phyloP scores from a whole-genome alignment of 1,140 invertebrate genomes.

The Chelonus insularis region DNA sequence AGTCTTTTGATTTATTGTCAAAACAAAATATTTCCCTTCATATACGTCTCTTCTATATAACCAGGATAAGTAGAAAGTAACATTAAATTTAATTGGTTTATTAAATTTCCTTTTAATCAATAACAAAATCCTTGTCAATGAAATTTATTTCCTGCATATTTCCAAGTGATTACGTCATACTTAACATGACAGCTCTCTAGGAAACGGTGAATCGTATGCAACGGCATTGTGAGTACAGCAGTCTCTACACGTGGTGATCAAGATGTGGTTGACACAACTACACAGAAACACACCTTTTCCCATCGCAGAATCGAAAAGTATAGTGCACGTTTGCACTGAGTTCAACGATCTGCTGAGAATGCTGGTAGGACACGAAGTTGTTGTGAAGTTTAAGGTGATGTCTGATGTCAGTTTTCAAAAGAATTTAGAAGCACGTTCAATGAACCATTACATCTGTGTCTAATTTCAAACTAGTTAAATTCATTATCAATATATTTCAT shows the following conservation, averaged over 20 bases:
- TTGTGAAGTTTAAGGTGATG: slow-evolving; percentile 16
- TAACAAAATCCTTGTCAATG: no score
- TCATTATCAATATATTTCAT: background rate
- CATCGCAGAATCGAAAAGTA: background rate
- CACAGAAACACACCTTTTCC: slow-evolving; percentile 2
- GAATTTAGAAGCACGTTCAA: background rate
- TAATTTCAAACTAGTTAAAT: background rate
- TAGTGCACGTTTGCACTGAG: slow-evolving; percentile 12
- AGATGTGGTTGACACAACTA: slow-evolving; percentile 5
- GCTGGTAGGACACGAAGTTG: slow-evolving; percentile 15
- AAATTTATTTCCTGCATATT: background rate
- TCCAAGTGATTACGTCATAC: no score
- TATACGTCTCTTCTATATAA: no score
- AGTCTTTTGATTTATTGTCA: no score
- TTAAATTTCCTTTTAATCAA: no score
- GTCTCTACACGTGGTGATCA: background rate
- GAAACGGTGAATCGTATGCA: background rate
- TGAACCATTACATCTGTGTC: background rate
- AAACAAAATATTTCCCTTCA: no score
- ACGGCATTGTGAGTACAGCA: slow-evolving; percentile 4
- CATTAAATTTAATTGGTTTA: no score
- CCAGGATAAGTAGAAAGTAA: no score
- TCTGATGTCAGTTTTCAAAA: background rate
- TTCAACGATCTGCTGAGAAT: slow-evolving; percentile 21
- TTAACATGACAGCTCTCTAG: background rate